Conservation (phyloP, 2,888 invertebrate genomes). For the Chorisops tibialis region DNA sequence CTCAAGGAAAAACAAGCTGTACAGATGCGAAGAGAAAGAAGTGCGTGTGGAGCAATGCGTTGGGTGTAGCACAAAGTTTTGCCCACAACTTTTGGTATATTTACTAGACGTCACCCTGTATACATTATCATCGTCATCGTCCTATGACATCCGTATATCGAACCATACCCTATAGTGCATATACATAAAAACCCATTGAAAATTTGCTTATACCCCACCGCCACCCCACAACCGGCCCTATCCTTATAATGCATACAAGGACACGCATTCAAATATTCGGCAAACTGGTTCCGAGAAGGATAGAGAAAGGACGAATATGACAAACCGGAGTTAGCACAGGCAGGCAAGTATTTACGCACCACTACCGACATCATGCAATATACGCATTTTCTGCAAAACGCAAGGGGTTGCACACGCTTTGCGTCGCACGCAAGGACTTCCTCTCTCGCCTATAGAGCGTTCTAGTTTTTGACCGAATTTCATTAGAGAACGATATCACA, state of each 20-base stretch:
- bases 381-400: constrained; percentile 17
- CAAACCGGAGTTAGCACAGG: background rate
- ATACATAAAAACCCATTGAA: background rate
- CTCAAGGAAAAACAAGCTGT: constrained; percentile 7
- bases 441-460: constrained; percentile 3
- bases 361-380: constrained; percentile 20
- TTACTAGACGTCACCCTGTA: background rate
- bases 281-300: constrained; percentile 14
- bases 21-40: constrained; percentile 8
- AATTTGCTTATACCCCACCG: constrained; percentile 11
- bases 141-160: background rate
- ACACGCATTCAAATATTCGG: constrained; percentile 6
- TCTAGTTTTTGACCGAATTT: constrained; percentile 19
- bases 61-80: constrained; percentile 18
- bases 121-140: background rate
- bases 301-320: background rate
- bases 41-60: constrained; percentile 19
- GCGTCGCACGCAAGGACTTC: background rate
- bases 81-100: constrained; percentile 10
- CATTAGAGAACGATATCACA: constrained; percentile 5
- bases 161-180: constrained; percentile 5
- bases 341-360: background rate
- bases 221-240: constrained; percentile 3
- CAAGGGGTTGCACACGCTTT: constrained; percentile 15
- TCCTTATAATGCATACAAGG: constrained; percentile 17